These are phyloP conservation scores for Lordiphosa andalusiaca DNA, from an alignment of 2,888 invertebrate genomes.

Conservation along the genomic window DNA sequence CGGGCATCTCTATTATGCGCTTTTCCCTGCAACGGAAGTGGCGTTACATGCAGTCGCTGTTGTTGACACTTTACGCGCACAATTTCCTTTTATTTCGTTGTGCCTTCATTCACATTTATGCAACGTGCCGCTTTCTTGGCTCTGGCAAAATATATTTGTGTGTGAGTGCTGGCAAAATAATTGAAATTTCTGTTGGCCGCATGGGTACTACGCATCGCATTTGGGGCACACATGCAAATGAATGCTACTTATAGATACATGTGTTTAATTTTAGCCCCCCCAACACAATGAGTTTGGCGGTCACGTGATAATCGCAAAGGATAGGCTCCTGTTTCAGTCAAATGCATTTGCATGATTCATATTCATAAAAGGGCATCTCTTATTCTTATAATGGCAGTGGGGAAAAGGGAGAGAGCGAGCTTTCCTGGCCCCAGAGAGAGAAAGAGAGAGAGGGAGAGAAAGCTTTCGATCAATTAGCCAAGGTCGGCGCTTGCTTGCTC, in stretches of 20 bases:
- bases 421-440: too few relatives aligned
- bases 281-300: too few relatives aligned
- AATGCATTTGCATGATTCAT: constrained; percentile 14
- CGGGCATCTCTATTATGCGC: neutral
- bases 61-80: too few relatives aligned
- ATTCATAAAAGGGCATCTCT: constrained; percentile 31
- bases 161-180: constrained; percentile 34
- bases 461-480: constrained; percentile 34
- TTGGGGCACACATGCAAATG: constrained; percentile 20
- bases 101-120: constrained; percentile 4
- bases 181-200: constrained; percentile 38
- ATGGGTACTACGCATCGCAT: constrained; percentile 64
- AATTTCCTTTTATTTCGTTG: too few relatives aligned
- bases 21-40: constrained; percentile 9
- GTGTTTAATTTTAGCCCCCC: too few relatives aligned
- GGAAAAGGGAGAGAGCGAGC: constrained; percentile 8
- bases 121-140: constrained; percentile 11
- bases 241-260: too few relatives aligned
- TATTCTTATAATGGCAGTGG: neutral
- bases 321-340: too few relatives aligned
- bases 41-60: constrained; percentile 5
- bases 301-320: too few relatives aligned
- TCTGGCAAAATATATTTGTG: constrained; percentile 21
- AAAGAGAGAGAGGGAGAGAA: constrained; percentile 1
- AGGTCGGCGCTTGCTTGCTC: constrained; percentile 27